Conservation (phyloP, 2,113 vertebrate species). For the Sminthopsis crassicaudata region DNA sequence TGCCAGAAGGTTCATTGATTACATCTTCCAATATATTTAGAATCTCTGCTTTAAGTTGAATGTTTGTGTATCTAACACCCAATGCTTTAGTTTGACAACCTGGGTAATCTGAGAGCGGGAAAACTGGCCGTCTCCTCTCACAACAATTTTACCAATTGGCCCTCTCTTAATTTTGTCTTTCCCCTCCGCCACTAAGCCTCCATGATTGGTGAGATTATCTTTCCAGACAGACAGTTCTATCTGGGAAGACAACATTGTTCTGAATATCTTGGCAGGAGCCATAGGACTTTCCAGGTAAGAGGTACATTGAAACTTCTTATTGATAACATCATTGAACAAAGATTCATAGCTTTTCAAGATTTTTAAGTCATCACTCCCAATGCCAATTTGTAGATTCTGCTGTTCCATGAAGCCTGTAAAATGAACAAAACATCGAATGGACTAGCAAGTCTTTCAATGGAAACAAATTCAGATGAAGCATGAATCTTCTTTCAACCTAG, state of each 20-base stretch:
- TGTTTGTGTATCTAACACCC: accelerated
- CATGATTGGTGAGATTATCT: slow-evolving; percentile 88
- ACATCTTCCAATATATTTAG: slow-evolving; percentile 71
- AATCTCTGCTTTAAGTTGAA: slow-evolving; percentile 66
- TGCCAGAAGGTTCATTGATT: accelerated
- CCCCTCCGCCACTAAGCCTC: slow-evolving; percentile 69
- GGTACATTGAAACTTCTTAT: slow-evolving; percentile 85
- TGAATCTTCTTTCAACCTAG: background rate
- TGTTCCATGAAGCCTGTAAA: slow-evolving; percentile 67
- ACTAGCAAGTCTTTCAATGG: slow-evolving; percentile 33
- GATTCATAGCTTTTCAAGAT: slow-evolving; percentile 77
- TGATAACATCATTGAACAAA: slow-evolving; percentile 74
- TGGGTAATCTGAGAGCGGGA: slow-evolving; percentile 88
- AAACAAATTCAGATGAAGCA: slow-evolving; percentile 29
- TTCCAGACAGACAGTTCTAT: slow-evolving; percentile 88
- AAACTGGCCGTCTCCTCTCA: slow-evolving; percentile 82
- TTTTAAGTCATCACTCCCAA: slow-evolving; percentile 69
- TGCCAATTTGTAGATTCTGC: slow-evolving; percentile 50
- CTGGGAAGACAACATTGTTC: slow-evolving; percentile 41
- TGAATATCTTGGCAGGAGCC: slow-evolving; percentile 75
- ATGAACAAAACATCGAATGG: slow-evolving; percentile 65
- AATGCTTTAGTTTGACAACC: slow-evolving; percentile 87
- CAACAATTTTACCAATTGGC: slow-evolving; percentile 70
- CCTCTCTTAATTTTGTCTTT: slow-evolving; percentile 65
- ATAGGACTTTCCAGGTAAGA: slow-evolving; percentile 64